A percentile compares a stretch with the other conserved stretches of the same genome.
Conservation (phyloP, 2,113 vertebrate genomes). For the Heterochromis multidens region DNA sequence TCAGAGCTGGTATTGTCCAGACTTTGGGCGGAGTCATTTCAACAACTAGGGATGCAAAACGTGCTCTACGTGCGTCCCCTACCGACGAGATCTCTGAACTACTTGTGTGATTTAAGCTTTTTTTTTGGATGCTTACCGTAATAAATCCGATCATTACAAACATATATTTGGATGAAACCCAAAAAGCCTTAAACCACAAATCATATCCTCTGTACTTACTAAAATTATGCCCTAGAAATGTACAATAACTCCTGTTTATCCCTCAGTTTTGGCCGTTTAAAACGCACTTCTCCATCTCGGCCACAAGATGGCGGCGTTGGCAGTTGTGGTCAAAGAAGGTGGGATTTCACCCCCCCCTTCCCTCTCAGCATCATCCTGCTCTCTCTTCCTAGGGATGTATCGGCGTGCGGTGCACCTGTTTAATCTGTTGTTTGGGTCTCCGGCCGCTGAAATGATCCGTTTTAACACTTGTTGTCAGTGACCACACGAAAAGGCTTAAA, state of each 20-base stretch:
- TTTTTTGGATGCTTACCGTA: background rate
- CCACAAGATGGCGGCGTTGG: slow-evolving; percentile 57
- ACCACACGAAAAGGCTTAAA: background rate
- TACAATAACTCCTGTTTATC: background rate
- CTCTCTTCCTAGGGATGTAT: slow-evolving; percentile 29
- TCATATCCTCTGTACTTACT: background rate
- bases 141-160: background rate
- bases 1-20: background rate
- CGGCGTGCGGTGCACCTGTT: slow-evolving; percentile 57
- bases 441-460: slow-evolving; percentile 2
- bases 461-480: background rate
- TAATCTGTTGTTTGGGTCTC: background rate
- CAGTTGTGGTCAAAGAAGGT: slow-evolving; percentile 17
- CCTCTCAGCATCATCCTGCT: slow-evolving; percentile 22
- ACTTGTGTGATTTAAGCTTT: background rate
- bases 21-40: background rate
- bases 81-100: background rate
- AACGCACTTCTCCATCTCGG: background rate
- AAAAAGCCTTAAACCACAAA: background rate
- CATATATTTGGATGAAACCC: background rate
- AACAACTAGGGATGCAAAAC: background rate
- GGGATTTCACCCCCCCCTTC: slow-evolving; percentile 44
- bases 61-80: background rate
- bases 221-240: background rate
- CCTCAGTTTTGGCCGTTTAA: background rate